Evolutionary conservation across 1,140 invertebrate genomes (phyloP).

Genomic region (Papilio dardanus): DNA sequence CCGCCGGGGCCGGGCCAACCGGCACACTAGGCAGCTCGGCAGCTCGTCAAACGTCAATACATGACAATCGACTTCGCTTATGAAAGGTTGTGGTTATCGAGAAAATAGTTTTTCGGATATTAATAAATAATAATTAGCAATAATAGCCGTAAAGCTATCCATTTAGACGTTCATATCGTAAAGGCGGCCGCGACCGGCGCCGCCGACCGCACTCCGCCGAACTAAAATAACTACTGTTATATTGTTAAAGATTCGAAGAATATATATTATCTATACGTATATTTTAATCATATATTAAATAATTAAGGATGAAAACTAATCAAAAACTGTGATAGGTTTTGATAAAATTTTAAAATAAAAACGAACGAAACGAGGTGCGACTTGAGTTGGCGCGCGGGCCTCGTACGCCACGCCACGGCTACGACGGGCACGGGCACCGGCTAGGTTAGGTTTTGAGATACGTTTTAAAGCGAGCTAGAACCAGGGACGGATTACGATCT

Average conservation of each 20-base stretch:
- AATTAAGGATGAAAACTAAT: constrained; percentile 82
- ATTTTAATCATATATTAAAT: constrained; percentile 82
- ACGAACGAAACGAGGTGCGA: constrained; percentile 48
- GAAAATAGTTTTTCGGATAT: constrained; percentile 78
- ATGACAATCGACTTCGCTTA: constrained; percentile 81
- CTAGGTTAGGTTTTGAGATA: constrained; percentile 80
- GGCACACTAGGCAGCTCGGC: constrained; percentile 68
- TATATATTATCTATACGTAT: constrained; percentile 82
- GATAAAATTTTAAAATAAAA: constrained; percentile 81
- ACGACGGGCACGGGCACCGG: constrained; percentile 32
- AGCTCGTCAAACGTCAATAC: constrained; percentile 65
- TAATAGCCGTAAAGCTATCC: constrained; percentile 79
- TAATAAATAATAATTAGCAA: constrained; percentile 79
- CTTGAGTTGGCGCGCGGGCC: constrained; percentile 40
- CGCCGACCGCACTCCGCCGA: constrained; percentile 55
- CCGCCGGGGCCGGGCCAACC: constrained; percentile 57
- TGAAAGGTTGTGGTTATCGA: constrained; percentile 82
- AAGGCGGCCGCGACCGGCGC: constrained; percentile 51
- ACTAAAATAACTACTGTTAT: constrained; percentile 79
- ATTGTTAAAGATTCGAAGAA: constrained; percentile 80
- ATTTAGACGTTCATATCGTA: constrained; percentile 74
- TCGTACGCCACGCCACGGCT: neutral
- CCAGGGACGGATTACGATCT: constrained; percentile 56
- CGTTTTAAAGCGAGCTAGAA: constrained; percentile 67
- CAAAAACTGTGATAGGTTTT: constrained; percentile 83